Evolutionary conservation across 2,888 invertebrate genomes (phyloP).

Genomic region (Dromius quadrimaculatus): DNA sequence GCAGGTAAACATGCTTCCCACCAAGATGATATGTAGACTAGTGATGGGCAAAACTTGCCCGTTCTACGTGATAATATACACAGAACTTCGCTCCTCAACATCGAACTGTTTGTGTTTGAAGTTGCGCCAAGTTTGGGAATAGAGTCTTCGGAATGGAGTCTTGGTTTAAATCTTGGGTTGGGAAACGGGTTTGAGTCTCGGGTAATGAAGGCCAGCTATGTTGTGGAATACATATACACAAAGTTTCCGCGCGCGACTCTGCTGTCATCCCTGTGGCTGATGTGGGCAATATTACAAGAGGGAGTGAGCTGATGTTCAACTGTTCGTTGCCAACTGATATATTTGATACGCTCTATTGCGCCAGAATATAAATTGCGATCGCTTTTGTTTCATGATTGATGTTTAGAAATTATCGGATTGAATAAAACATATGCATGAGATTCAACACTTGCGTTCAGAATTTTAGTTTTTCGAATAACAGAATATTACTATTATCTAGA

Average conservation of each 20-base stretch:
- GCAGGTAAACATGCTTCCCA: constrained; percentile 20
- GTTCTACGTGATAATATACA: constrained; percentile 42
- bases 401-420: constrained; percentile 44
- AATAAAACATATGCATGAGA: constrained; percentile 49
- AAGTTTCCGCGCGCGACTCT: constrained; percentile 32
- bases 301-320: not conserved
- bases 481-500: no score
- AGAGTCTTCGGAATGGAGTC: no score
- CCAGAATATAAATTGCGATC: constrained; percentile 36
- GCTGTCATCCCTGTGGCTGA: constrained; percentile 41
- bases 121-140: constrained; percentile 35
- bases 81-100: constrained; percentile 43
- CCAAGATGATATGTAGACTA: not conserved
- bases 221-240: constrained; percentile 38
- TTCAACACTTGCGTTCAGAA: no score
- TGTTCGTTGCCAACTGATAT: constrained; percentile 23
- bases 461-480: no score
- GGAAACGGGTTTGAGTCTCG: no score
- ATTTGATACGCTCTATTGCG: constrained; percentile 47
- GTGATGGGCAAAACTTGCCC: constrained; percentile 12
- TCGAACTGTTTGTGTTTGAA: constrained; percentile 48
- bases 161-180: no score
- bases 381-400: constrained; percentile 52
- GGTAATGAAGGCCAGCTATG: constrained; percentile 20
- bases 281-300: constrained; percentile 41